Percentiles rank a stretch among this genome's conserved stretches.
These are phyloP conservation scores for Metellina segmentata DNA, from an alignment of 2,888 invertebrate species.

Conservation along the genomic window DNA sequence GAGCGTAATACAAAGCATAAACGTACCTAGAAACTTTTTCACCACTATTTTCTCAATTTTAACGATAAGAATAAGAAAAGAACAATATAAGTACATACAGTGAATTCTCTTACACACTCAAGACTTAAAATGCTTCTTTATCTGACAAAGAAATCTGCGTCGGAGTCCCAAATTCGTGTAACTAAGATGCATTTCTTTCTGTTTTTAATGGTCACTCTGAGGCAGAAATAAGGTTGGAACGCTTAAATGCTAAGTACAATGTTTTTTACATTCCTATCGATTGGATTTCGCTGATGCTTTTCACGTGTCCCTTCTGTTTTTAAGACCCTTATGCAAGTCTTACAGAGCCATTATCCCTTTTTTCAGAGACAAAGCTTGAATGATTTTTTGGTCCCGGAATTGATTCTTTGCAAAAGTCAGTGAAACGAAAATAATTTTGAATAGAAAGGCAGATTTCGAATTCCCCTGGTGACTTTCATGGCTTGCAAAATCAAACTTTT, in stretches of 20 bases:
- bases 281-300: slow-evolving; percentile 27
- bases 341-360: slow-evolving; percentile 22
- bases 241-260: slow-evolving; percentile 2
- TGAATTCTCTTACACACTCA: background rate
- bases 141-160: background rate
- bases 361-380: slow-evolving; percentile 25
- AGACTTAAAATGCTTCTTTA: background rate
- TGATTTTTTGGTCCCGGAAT: background rate
- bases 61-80: too few relatives aligned
- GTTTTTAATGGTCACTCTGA: slow-evolving; percentile 37
- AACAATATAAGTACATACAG: too few relatives aligned
- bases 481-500: too few relatives aligned
- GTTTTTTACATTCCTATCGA: slow-evolving; percentile 19
- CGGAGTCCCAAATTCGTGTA: background rate
- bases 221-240: background rate
- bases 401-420: slow-evolving; percentile 16
- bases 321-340: slow-evolving; percentile 10
- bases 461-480: background rate
- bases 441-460: slow-evolving; percentile 16
- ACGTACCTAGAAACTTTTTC: too few relatives aligned
- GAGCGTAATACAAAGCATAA: too few relatives aligned
- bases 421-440: slow-evolving; percentile 4
- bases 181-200: slow-evolving; percentile 4
- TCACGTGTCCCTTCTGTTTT: slow-evolving; percentile 34
- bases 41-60: too few relatives aligned